A percentile compares a stretch with the other conserved stretches of the same genome.
Evolutionary conservation across 2,797 vertebrate species (phyloP).

Genomic region (Poecilia picta): DNA sequence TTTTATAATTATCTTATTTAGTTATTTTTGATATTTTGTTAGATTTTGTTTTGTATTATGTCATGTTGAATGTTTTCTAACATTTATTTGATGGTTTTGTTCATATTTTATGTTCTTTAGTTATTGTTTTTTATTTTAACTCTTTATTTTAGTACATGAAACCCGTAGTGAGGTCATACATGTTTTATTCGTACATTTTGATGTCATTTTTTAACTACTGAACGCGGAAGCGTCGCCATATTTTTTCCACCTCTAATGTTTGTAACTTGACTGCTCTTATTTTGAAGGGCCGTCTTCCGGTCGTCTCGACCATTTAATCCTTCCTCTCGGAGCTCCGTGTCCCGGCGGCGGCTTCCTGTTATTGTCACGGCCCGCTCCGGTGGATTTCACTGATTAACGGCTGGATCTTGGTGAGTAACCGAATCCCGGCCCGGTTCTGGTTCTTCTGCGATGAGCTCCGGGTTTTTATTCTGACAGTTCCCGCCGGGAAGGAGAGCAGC

Average conservation of each 20-base stretch:
- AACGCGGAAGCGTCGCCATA: background rate
- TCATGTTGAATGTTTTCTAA: background rate
- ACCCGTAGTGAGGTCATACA: background rate
- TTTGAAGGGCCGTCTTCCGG: conserved; percentile 57
- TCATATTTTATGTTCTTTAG: background rate
- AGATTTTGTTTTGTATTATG: background rate
- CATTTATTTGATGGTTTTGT: background rate
- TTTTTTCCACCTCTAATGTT: background rate
- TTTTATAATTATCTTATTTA: no score
- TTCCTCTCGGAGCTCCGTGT: conserved; percentile 81
- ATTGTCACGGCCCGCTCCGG: conserved; percentile 71
- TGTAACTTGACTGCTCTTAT: conserved; percentile 35
- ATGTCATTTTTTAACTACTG: background rate
- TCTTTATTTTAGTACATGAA: background rate
- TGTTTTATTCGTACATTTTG: background rate
- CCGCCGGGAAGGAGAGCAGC: background rate
- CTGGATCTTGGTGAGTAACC: conserved; percentile 60
- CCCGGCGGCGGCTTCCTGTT: conserved; percentile 78
- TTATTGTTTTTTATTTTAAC: background rate
- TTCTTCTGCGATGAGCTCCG: background rate
- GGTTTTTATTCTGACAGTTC: conserved; percentile 47
- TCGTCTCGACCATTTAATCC: conserved; percentile 75
- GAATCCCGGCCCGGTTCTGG: background rate
- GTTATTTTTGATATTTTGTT: background rate
- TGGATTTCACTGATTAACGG: conserved; percentile 34